Base-by-base conservation (phyloP, 2,888 invertebrate genomes). In the Neoaliturus tenellus region DNA sequence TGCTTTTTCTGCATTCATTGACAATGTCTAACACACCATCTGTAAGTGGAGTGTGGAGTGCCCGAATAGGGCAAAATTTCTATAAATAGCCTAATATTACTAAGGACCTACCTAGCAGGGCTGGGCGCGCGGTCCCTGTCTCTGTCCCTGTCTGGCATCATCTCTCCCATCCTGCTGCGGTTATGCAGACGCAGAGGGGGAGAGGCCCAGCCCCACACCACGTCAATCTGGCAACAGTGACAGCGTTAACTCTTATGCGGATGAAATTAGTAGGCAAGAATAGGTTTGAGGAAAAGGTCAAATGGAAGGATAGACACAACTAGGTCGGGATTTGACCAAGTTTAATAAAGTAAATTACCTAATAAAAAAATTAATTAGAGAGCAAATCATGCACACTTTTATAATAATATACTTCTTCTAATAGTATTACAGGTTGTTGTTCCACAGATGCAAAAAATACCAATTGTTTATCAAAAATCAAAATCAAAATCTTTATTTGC, bases 171-270 rank as follows among this genome's bases (percentile, higher is more conserved):
- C 85, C 87, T 90, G 86, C 90, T 90, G 87, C 90, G 90, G 85
- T 90, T 87, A 62, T 95, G 95, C 92, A 95, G 93, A 89, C 95
- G 95, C 93, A 95, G 94, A 93, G 95, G 95, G 94, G 95, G 96
- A 93, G 96, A 96, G 94, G 96, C 96, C 96, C 96, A 97, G 92
- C 96, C 96, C 97, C 97, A 96, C 96, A 96, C 96, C 92, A 96
- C 95, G 95, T 97, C 96, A 96, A 97, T 97, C 96, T 97, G 69
- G 6, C 51, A 6, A 51, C 23, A 51, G 23, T 23, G 4, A 48
- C 48, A 48, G 4, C 14, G 4, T 48, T 17, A 39, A 39, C 39
- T 8, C 39, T 6, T 39, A 8, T 39, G 48, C 17, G 48, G 4
- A 48, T 48, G 48, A 17, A 48, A 17, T 17, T 48, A 17, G 17